phyloP scores from a whole-genome alignment of 2,113 vertebrate species.

The Myrmophylax atrothorax region DNA sequence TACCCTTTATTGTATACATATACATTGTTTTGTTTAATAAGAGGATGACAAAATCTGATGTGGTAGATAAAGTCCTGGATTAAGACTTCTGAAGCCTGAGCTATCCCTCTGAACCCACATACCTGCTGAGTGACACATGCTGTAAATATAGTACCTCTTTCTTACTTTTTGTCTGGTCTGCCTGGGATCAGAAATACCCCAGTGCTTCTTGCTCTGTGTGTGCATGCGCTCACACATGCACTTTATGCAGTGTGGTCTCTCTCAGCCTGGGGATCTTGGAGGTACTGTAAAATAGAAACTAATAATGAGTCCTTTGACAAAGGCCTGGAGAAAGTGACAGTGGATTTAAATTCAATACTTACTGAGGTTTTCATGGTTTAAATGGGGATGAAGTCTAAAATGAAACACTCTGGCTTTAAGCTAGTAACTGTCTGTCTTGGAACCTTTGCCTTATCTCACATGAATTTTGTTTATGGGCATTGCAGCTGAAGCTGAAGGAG shows the following conservation, averaged over 20 bases:
- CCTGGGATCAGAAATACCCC: background rate
- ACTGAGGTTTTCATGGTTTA: constrained; percentile 46
- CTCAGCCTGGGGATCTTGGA: background rate
- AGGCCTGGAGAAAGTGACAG: constrained; percentile 26
- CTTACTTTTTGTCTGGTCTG: background rate
- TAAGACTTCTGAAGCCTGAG: background rate
- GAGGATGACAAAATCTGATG: background rate
- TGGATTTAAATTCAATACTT: constrained; percentile 52
- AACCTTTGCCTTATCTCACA: background rate
- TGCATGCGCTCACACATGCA: background rate
- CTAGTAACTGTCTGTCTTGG: constrained; percentile 53
- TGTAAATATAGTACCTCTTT: background rate
- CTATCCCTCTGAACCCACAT: background rate
- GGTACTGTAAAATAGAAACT: background rate
- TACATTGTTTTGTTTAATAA: background rate
- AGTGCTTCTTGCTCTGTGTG: background rate
- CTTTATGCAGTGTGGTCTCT: background rate
- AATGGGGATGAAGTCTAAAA: constrained; percentile 57
- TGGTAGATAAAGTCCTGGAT: background rate
- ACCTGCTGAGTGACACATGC: background rate
- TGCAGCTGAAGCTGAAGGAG: constrained; percentile 3
- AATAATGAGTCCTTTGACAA: constrained; percentile 39
- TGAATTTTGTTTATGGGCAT: constrained; percentile 53
- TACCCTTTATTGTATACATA: background rate
- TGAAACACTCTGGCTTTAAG: constrained; percentile 60